Percentiles rank a stretch among this genome's conserved stretches.
phyloP scores from a whole-genome alignment of 2,113 vertebrate species.

The Nothobranchius kuhntae region DNA sequence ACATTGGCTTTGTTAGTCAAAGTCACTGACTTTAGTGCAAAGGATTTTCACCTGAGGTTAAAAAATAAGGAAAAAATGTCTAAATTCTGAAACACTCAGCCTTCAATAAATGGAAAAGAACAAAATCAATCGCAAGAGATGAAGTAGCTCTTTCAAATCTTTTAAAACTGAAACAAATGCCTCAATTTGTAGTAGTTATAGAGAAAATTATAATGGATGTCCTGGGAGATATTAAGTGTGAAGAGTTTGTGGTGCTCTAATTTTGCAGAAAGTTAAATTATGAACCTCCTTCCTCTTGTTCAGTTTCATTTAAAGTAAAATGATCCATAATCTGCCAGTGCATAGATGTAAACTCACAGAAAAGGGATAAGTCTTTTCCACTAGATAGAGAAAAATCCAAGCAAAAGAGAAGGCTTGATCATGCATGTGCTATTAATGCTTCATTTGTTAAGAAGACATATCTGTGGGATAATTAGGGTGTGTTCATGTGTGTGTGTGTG shows the following conservation, averaged over 20 bases:
- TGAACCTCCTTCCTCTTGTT: constrained; percentile 32
- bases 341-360: constrained; percentile 25
- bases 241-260: constrained; percentile 18
- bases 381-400: not conserved
- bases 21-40: constrained; percentile 20
- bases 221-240: not conserved
- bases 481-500: constrained; percentile 7
- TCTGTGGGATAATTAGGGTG: constrained; percentile 44
- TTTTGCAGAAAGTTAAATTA: constrained; percentile 38
- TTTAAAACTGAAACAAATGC: constrained; percentile 12
- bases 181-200: not conserved
- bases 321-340: constrained; percentile 20
- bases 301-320: constrained; percentile 38
- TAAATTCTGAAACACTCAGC: not conserved
- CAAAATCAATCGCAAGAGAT: not conserved
- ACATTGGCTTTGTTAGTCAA: constrained; percentile 1
- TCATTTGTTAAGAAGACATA: constrained; percentile 49
- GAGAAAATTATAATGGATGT: constrained; percentile 5
- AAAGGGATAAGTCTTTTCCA: not conserved
- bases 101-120: constrained; percentile 9
- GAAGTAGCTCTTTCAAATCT: constrained; percentile 12
- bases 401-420: constrained; percentile 3
- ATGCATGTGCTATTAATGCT: constrained; percentile 39
- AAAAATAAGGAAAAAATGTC: constrained; percentile 12
- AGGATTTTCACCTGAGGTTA: constrained; percentile 20